phyloP scores from a whole-genome alignment of 2,113 vertebrate genomes.

The Xiphophorus couchianus region DNA sequence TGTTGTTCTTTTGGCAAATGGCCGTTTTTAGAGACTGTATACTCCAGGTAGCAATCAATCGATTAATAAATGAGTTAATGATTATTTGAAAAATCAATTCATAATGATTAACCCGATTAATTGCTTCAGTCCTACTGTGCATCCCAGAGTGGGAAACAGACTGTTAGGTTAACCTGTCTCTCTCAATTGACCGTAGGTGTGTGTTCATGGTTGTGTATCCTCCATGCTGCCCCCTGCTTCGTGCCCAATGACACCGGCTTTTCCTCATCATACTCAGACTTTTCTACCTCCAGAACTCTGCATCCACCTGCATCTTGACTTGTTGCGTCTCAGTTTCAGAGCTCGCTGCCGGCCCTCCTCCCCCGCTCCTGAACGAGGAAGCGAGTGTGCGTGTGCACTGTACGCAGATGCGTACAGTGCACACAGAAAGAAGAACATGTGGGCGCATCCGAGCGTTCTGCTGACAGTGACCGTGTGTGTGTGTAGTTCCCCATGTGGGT shows the following conservation, averaged over 20 bases:
- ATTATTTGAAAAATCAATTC: too few relatives aligned
- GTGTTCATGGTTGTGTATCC: too few relatives aligned
- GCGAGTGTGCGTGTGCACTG: conserved; percentile 15
- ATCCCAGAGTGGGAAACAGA: too few relatives aligned
- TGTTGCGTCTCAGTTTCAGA: conserved; percentile 51
- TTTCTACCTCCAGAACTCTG: background rate
- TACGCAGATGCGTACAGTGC: background rate
- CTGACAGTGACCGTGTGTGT: conserved; percentile 52
- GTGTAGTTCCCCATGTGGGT: conserved; percentile 61
- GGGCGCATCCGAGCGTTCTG: conserved; percentile 65
- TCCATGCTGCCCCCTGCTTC: too few relatives aligned
- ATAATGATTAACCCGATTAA: too few relatives aligned
- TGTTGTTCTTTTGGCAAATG: too few relatives aligned
- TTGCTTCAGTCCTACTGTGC: too few relatives aligned
- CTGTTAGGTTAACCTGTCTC: too few relatives aligned
- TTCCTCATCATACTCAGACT: background rate
- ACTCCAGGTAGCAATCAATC: too few relatives aligned
- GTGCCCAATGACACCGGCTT: background rate
- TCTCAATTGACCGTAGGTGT: too few relatives aligned
- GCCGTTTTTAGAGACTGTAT: too few relatives aligned
- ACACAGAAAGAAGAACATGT: conserved; percentile 61
- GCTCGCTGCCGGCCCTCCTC: conserved; percentile 35
- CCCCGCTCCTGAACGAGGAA: conserved; percentile 53
- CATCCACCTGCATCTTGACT: conserved; percentile 29
- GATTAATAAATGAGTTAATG: too few relatives aligned